Base-by-base conservation (phyloP, 1,140 invertebrate genomes). In the Atta colombica region DNA sequence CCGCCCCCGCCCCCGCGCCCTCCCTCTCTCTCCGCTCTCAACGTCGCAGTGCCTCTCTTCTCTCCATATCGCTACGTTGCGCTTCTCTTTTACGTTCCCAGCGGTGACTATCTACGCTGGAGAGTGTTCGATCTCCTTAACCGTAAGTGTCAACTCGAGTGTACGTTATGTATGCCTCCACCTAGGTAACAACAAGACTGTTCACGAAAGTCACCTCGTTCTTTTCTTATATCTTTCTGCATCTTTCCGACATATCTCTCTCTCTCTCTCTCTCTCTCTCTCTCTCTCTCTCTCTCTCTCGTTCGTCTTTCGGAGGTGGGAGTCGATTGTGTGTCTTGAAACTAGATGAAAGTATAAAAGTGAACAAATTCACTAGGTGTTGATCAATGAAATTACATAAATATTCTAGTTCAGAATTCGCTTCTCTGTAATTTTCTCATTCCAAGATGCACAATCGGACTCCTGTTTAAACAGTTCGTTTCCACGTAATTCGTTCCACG, bases 1-100 rank as follows among this genome's bases (percentile, higher is more conserved):
- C 92, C 90, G 90, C 89, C 89, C 91, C 68, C 69, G 66, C 66
- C 21, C 66, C 66, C 66, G 39, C 66, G 31, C 74, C 49, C 74
- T 61, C 58, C 35, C 74, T 49, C 45, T 16, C 16, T 28, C 28
- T 68, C 28, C 91, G 87, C 86, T 88, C 35, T 39, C 84, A 81
- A 78, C 89, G 89, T 87, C 85, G 89, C 92, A 92, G 91, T 89
- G 90, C 93, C 93, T 93, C 92, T 93, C 92, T 93, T 92, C 92
- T 92, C 88, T 92, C 91, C 92, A 74, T 82, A 90, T 82, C 88
- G 86, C 88, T 89, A 90, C 89, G 86, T 88, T 86, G 81, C 87
- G 88, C 87, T 90, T 91, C 80, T 86, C 61, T 65, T 87, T 82
- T 89, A 77, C 82, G 78, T 90, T 90, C 80, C 39, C 68, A 89